phyloP scores from a whole-genome alignment of 2,113 vertebrate species.

The Oreochromis spilurus region DNA sequence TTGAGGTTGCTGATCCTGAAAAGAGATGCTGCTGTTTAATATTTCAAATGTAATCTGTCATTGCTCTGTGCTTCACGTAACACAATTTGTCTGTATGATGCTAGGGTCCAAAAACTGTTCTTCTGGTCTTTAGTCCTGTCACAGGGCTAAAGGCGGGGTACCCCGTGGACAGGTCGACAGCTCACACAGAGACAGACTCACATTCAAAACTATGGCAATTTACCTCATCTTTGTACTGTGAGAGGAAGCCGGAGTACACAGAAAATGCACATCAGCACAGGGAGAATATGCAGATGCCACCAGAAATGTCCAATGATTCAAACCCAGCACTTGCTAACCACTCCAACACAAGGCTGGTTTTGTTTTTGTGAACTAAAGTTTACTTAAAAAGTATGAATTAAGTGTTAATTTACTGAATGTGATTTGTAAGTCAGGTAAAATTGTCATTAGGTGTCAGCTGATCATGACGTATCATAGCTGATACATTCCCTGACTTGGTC shows the following conservation, averaged over 20 bases:
- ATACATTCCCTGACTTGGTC: neutral
- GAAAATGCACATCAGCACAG: neutral
- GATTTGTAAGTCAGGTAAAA: neutral
- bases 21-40: neutral
- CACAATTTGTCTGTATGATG: neutral
- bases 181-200: neutral
- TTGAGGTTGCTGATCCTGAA: neutral
- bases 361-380: neutral
- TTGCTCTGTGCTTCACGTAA: neutral
- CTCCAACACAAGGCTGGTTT: accelerated
- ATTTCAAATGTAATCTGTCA: neutral
- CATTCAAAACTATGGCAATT: neutral
- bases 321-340: neutral
- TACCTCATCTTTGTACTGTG: neutral
- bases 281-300: neutral
- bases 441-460: neutral
- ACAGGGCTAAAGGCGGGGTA: neutral
- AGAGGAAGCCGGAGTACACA: neutral
- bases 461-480: neutral
- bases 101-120: neutral
- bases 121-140: neutral
- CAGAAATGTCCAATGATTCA: neutral
- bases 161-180: neutral
- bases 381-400: neutral
- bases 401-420: neutral